These are phyloP conservation scores for Gallinago nigripennis DNA, from an alignment of 2,797 vertebrate species.

Conservation along the genomic window DNA sequence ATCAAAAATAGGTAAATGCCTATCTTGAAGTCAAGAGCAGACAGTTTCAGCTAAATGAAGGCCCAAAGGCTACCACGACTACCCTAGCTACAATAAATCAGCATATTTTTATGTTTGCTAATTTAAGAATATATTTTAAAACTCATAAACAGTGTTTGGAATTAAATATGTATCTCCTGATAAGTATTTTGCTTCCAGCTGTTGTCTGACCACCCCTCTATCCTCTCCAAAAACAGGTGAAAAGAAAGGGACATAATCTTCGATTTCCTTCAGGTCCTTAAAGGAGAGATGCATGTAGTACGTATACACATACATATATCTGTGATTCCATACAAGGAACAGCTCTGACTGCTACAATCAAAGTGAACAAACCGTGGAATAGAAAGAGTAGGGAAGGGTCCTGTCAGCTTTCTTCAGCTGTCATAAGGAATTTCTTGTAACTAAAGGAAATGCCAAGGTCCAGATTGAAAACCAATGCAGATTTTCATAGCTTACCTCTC, in stretches of 20 bases:
- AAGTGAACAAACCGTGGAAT: neutral
- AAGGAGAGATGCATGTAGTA: neutral
- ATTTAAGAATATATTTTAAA: neutral
- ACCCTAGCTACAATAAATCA: neutral
- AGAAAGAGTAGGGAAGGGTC: neutral
- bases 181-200: neutral
- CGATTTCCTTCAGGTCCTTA: neutral
- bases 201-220: neutral
- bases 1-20: neutral
- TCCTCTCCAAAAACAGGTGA: neutral
- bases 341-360: neutral
- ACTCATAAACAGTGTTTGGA: neutral
- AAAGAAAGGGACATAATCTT: neutral
- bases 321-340: neutral
- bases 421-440: neutral
- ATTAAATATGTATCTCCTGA: neutral
- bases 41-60: neutral
- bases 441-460: neutral
- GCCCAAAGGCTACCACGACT: neutral
- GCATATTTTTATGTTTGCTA: neutral
- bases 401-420: neutral
- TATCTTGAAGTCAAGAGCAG: neutral
- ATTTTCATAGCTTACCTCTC: neutral
- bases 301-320: fast-evolving
- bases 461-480: neutral